phyloP scores from a whole-genome alignment of 2,797 vertebrate genomes.

The Danionella dracula region DNA sequence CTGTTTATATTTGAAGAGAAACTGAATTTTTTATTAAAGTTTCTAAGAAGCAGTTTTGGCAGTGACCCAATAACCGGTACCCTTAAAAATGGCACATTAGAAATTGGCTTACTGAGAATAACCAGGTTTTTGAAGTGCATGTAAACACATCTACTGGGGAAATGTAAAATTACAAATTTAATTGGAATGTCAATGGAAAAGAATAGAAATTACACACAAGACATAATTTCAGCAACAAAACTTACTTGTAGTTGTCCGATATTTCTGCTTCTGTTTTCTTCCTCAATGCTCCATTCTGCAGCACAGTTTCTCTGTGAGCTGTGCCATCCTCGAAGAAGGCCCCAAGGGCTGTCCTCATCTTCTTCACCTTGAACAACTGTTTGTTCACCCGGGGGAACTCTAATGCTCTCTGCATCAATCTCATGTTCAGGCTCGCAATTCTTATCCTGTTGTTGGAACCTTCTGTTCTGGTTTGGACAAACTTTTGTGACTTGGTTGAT shows the following conservation, averaged over 20 bases:
- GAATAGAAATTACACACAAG: no score
- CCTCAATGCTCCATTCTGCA: conserved; percentile 51
- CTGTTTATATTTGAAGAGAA: no score
- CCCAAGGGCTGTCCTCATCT: conserved; percentile 38
- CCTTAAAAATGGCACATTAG: no score
- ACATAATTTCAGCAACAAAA: neutral
- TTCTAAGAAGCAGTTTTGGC: no score
- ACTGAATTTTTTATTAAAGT: no score
- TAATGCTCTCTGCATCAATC: conserved; percentile 46
- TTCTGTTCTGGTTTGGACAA: conserved; percentile 43
- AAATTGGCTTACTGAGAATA: no score
- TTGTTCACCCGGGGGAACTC: conserved; percentile 17
- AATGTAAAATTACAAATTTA: no score
- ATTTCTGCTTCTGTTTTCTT: conserved; percentile 56
- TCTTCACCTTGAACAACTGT: conserved; percentile 44
- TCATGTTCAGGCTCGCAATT: conserved; percentile 29
- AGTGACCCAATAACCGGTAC: no score
- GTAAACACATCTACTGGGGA: no score
- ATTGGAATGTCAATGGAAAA: no score
- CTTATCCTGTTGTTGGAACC: conserved; percentile 55
- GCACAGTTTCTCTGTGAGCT: conserved; percentile 56
- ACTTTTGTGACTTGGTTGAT: conserved; percentile 45
- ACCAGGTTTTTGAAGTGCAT: no score
- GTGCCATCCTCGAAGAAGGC: conserved; percentile 32
- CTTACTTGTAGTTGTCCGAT: conserved; percentile 60